Evolutionary conservation across 2,888 invertebrate genomes (phyloP), one percentile per base, ranked within the genome.

Genomic region (Pediacus dermestoides): DNA sequence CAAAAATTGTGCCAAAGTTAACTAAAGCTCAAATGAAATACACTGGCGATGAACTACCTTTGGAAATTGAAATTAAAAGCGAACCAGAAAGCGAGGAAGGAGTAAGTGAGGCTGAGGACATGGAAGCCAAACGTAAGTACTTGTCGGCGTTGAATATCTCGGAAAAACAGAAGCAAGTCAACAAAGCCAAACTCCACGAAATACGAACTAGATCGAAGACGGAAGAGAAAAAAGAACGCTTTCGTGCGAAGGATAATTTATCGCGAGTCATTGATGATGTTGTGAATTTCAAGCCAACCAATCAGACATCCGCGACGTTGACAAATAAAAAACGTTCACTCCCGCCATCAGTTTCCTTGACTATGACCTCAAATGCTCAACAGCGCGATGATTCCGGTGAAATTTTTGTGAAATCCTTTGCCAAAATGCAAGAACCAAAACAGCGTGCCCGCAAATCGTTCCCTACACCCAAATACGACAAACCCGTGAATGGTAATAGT

Each of bases 121-220:
- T 60, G 45, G 63, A 64, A 40, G 54, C 57, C 9, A 63, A 64
- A 48, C 53, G 58, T 30, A 55, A 61, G 34, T 66, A 64, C 40
- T 41, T 67, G 23, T 66, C 65, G 0, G 66, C 67, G 1, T 50
- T 67, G 34, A 66, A 67, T 43, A 67, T 65, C 34, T 59, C 59
- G 0, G 65, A 65, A 44, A 65, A 58, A 44, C 38, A 52, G 8
- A 44, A 46, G n/a, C 47, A 54, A 26, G 55, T 51, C 4, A 46
- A 44, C 4, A 50, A 41, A 22, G 51, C 55, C 34, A 56, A 48
- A 43, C 36, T 36, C n/a, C 51, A 51, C 16, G 60, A 63, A 39
- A 65, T 65, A 27, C 42, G 62, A 18, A 61, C 61, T 7, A 44
- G 62, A 14, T 60, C 64, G 2, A 63, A 65, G 53, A 58, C 63